Evolutionary conservation across 1,140 invertebrate species (phyloP).

Genomic region (Hylyphantes graminicola): DNA sequence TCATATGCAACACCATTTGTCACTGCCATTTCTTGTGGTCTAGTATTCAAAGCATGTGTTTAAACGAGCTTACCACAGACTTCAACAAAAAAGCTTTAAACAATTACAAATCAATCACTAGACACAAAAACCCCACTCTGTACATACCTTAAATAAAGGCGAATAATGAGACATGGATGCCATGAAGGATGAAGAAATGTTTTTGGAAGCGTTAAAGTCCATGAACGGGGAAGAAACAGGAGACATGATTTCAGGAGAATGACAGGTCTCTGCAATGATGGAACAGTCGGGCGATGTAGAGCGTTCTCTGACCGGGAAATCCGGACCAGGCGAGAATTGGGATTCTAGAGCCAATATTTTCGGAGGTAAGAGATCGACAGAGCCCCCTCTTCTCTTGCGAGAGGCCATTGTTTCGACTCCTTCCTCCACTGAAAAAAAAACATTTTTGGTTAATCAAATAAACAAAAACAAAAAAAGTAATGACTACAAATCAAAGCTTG

Average conservation of each 20-base stretch:
- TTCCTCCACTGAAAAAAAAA: constrained; percentile 40
- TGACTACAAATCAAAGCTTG: neutral
- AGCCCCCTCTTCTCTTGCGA: constrained; percentile 40
- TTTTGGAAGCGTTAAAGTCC: constrained; percentile 5
- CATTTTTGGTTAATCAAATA: neutral
- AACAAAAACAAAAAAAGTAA: neutral
- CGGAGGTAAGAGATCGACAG: constrained; percentile 5
- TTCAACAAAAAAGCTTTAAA: too few species aligned
- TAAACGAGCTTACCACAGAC: too few species aligned
- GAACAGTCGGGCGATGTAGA: constrained; percentile 12
- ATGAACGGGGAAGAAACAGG: constrained; percentile 6
- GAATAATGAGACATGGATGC: too few species aligned
- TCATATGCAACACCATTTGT: too few species aligned
- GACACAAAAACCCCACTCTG: too few species aligned
- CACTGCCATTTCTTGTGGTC: too few species aligned
- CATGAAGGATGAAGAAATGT: neutral
- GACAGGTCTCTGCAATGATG: constrained; percentile 19
- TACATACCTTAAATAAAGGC: too few species aligned
- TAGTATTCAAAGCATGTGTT: too few species aligned
- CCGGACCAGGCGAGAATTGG: neutral
- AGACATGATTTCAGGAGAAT: constrained; percentile 4
- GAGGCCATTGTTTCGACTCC: constrained; percentile 40
- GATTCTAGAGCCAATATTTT: constrained; percentile 33
- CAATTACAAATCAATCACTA: too few species aligned
- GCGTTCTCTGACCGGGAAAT: constrained; percentile 1